A percentile compares a stretch with the other conserved stretches of the same genome.
phyloP scores from a whole-genome alignment of 2,113 vertebrate genomes.

The Anguilla japonica region DNA sequence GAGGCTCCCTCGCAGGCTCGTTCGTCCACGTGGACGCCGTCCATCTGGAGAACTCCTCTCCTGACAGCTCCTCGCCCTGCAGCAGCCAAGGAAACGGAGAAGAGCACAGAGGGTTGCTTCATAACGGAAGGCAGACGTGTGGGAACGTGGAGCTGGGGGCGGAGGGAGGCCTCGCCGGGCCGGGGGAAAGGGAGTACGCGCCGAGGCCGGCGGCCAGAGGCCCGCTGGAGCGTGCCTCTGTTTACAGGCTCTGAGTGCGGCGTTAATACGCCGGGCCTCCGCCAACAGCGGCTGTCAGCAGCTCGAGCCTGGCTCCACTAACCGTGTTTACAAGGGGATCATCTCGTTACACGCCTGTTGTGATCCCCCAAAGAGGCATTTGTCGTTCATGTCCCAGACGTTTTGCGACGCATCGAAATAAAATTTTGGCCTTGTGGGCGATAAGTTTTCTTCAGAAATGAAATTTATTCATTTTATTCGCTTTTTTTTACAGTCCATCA shows the following conservation, averaged over 20 bases:
- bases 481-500: constrained; percentile 81
- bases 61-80: neutral
- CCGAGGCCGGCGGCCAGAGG: neutral
- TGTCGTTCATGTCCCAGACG: neutral
- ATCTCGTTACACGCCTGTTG: neutral
- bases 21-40: neutral
- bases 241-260: neutral
- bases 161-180: neutral
- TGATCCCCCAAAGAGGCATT: neutral
- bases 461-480: neutral
- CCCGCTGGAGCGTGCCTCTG: neutral
- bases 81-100: neutral
- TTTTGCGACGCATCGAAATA: constrained; percentile 1
- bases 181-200: neutral
- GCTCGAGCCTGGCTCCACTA: neutral
- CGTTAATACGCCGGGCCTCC: neutral
- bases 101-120: neutral
- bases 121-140: neutral
- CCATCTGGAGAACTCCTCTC: neutral
- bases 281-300: neutral
- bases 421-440: neutral
- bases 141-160: neutral
- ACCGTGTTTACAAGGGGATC: neutral
- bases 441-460: neutral
- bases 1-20: neutral